phyloP scores from a whole-genome alignment of 2,888 invertebrate genomes.

The Elysia crispata region DNA sequence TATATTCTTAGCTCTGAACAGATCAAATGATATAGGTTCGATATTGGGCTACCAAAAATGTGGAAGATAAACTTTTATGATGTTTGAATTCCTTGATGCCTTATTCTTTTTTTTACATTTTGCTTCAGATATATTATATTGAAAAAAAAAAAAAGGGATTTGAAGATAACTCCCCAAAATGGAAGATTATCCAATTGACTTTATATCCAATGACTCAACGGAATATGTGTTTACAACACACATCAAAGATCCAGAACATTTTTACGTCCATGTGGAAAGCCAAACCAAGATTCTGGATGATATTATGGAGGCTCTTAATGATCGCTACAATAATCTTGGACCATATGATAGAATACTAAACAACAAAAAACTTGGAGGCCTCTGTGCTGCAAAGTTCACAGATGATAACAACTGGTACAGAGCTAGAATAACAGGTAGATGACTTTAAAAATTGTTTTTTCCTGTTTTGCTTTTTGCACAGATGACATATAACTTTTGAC shows the following conservation, averaged over 20 bases:
- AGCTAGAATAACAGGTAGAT: slow-evolving; percentile 66
- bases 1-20: no score
- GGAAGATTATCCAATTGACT: slow-evolving; percentile 40
- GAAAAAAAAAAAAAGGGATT: no score
- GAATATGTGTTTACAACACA: slow-evolving; percentile 67
- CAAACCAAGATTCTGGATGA: slow-evolving; percentile 57
- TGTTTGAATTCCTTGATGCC: no score
- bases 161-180: no score
- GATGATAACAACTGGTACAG: slow-evolving; percentile 68
- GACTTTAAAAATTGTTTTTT: background rate
- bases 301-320: slow-evolving; percentile 61
- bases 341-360: slow-evolving; percentile 55
- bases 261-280: slow-evolving; percentile 63
- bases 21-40: no score
- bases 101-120: no score
- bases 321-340: slow-evolving; percentile 57
- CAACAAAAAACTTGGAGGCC: slow-evolving; percentile 54
- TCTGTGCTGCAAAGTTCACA: slow-evolving; percentile 66
- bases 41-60: no score
- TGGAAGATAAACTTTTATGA: no score
- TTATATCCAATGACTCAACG: slow-evolving; percentile 51
- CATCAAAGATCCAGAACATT: slow-evolving; percentile 64
- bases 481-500: background rate
- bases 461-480: background rate
- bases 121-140: no score